Base-by-base conservation (phyloP, 2,113 vertebrate species). In the Caranx melampygus region DNA sequence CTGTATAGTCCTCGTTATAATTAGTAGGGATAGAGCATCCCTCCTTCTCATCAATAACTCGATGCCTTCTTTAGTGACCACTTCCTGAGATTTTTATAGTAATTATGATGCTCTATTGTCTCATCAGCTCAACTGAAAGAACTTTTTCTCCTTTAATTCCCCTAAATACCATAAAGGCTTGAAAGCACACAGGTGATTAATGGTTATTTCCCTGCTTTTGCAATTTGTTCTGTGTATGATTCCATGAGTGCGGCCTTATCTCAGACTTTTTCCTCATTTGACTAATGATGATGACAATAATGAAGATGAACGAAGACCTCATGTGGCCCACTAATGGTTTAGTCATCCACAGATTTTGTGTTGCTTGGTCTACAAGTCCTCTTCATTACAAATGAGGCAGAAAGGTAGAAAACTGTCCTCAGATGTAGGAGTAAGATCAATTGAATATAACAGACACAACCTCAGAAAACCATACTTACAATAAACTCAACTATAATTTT, bases 201-300 rank as follows among this genome's bases (percentile, higher is more conserved):
- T 61, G 51, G 33, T 82, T 72, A 67, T 57, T 78, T 65, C 65
- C 26, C 13, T 57, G 35, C 31, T 66, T 81, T 81, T 86, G 4
- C 35, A 34, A n/a, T 20, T 47, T 49, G 61, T 37, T 71, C 51
- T 59, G 11, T 60, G 8, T 52, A 20, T 54, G 49, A 74, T 40
- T 68, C 62, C 33, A 75, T 59, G 16, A 21, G 8, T 10, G 47
- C 21, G 2, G 61, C 35, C 47, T 73, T 12, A 4, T 26, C 47
- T 59, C 14, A n/a, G 54, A 65, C 26, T 31, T 44, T 69, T 54
- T 49, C 20, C 61, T 40, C 3, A 1, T 66, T 72, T 66, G 57
- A 33, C 13, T 65, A 34, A 52, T 33, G 34, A 54, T 33, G 47
- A 49, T 11, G 37, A 62, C 35, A 20, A 6, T 31, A 47, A 69